phyloP scores from a whole-genome alignment of 2,797 vertebrate species.

The Coreius guichenoti region DNA sequence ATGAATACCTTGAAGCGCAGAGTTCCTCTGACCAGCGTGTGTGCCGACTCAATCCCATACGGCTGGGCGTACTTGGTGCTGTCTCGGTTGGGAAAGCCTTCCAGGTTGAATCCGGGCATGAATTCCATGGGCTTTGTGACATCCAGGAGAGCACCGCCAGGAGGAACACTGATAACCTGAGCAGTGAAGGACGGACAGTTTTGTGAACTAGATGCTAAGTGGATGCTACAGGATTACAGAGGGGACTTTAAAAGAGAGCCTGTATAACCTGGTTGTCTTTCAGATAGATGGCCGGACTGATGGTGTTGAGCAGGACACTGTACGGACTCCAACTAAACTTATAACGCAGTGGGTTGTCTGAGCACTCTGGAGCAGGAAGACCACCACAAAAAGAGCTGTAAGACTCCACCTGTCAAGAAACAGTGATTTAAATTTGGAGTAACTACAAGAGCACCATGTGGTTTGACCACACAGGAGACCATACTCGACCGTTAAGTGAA shows the following conservation, averaged over 20 bases:
- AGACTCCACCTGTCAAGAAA: conserved; percentile 84
- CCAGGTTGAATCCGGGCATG: conserved; percentile 92
- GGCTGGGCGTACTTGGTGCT: conserved; percentile 89
- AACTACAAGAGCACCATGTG: conserved; percentile 20
- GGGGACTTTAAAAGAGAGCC: not conserved
- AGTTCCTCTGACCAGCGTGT: conserved; percentile 91
- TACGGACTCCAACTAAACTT: conserved; percentile 98
- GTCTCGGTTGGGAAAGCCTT: conserved; percentile 95
- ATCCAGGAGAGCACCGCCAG: conserved; percentile 87
- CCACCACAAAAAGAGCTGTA: conserved; percentile 95
- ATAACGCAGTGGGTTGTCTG: conserved; percentile 95
- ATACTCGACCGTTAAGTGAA: conserved; percentile 15
- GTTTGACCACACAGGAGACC: not conserved
- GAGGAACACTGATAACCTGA: conserved; percentile 85
- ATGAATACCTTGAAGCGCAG: conserved; percentile 88
- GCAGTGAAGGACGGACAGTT: not conserved
- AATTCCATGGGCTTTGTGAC: conserved; percentile 84
- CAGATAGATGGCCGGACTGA: conserved; percentile 87
- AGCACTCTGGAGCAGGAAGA: conserved; percentile 91
- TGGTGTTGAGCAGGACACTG: conserved; percentile 88
- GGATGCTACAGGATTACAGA: not conserved
- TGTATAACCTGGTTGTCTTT: conserved; percentile 84
- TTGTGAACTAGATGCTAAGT: not conserved
- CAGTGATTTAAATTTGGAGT: not conserved
- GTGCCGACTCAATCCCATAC: conserved; percentile 89